Conservation (phyloP, 1,140 invertebrate genomes). For the Hyphantria cunea region DNA sequence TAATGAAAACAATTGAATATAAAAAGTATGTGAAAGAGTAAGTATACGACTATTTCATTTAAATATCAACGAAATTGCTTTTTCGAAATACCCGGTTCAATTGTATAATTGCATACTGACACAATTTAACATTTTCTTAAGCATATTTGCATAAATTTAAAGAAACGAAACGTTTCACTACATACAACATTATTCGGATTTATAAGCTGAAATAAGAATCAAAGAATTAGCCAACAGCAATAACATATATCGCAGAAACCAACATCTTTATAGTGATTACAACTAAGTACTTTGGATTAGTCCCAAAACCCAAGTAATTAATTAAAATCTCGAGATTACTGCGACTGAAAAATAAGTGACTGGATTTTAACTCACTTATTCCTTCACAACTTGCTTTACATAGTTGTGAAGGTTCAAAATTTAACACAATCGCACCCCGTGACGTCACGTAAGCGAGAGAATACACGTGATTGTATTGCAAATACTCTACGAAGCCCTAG, state of each 20-base stretch:
- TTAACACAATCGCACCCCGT: conserved; percentile 26
- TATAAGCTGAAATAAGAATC: neutral
- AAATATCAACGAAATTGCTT: too few relatives aligned
- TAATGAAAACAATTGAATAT: too few relatives aligned
- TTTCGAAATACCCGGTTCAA: too few relatives aligned
- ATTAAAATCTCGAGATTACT: neutral
- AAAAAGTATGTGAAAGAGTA: too few relatives aligned
- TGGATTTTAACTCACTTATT: neutral
- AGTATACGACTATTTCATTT: too few relatives aligned
- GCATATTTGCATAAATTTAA: too few relatives aligned
- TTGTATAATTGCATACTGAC: too few relatives aligned
- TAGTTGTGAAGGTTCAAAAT: conserved; percentile 27
- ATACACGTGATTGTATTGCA: conserved; percentile 47
- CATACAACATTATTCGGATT: neutral
- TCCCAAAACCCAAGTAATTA: neutral
- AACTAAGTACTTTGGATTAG: conserved; percentile 1
- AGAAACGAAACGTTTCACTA: neutral
- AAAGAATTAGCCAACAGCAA: neutral
- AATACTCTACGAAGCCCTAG: conserved; percentile 42
- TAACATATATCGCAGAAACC: neutral
- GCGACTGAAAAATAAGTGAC: neutral
- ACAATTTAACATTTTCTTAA: too few relatives aligned
- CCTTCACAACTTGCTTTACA: conserved; percentile 43
- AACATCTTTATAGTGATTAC: conserved; percentile 1
- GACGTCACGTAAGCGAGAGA: conserved; percentile 50